Percentiles rank a stretch among this genome's conserved stretches.
These are phyloP conservation scores for Holothuria leucospilota DNA, from an alignment of 53 echinoderm and acorn worm species.

Conservation along the genomic window DNA sequence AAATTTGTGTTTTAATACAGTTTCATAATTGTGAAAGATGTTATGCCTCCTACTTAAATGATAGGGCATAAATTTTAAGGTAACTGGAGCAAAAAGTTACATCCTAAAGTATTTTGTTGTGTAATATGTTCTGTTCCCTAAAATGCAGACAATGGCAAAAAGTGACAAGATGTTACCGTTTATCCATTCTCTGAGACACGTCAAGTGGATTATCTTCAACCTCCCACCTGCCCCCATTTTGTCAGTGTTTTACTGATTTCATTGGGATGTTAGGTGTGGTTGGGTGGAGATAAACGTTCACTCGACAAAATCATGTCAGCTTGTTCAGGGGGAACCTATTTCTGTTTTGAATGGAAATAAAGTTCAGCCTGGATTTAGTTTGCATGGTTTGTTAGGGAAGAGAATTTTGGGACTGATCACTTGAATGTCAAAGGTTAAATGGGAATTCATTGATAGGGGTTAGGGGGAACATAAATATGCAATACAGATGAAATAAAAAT, in stretches of 20 bases:
- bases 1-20: too few relatives aligned
- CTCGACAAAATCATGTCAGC: too few relatives aligned
- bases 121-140: neutral
- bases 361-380: neutral
- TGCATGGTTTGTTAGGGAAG: neutral
- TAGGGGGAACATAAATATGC: too few relatives aligned
- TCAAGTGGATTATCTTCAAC: conserved; percentile 17
- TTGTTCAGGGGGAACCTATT: neutral
- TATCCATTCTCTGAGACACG: conserved; percentile 80
- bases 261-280: conserved; percentile 37
- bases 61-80: too few relatives aligned
- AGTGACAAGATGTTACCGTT: conserved; percentile 70
- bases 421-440: neutral
- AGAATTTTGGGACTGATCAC: too few relatives aligned
- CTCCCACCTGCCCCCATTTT: conserved; percentile 1
- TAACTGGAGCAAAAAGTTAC: too few relatives aligned
- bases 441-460: neutral
- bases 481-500: too few relatives aligned
- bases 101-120: too few relatives aligned
- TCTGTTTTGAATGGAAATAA: neutral
- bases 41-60: too few relatives aligned
- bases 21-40: too few relatives aligned
- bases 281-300: neutral
- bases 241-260: conserved; percentile 67
- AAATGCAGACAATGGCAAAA: neutral